phyloP scores from a whole-genome alignment of 2,888 invertebrate genomes.

The Tetragnatha montana region DNA sequence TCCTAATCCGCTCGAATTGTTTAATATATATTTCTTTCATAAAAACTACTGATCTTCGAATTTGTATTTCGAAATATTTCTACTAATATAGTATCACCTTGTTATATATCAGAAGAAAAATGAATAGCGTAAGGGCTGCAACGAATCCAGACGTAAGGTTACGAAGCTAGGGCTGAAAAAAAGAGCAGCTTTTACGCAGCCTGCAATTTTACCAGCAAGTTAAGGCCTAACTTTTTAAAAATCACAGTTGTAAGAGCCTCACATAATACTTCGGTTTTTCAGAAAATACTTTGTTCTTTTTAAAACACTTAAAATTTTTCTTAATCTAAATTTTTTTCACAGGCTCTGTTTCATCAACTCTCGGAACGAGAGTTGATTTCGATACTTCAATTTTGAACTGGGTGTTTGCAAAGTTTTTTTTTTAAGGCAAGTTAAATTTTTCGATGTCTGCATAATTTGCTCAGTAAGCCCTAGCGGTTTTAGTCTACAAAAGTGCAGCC shows the following conservation, averaged over 20 bases:
- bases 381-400: conserved; percentile 15
- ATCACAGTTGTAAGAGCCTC: not conserved
- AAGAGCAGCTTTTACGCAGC: conserved; percentile 47
- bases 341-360: not conserved
- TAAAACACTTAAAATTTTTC: not conserved
- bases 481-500: conserved; percentile 68
- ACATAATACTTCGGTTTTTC: not conserved
- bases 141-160: conserved; percentile 54
- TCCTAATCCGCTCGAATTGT: conserved; percentile 60
- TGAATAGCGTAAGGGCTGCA: conserved; percentile 61
- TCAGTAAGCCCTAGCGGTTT: conserved; percentile 55
- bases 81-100: conserved; percentile 53
- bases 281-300: not conserved
- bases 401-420: not conserved
- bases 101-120: conserved; percentile 54
- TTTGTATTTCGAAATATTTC: conserved; percentile 62
- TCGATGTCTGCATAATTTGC: conserved; percentile 33
- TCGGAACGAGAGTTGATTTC: not conserved
- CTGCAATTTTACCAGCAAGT: conserved; percentile 24
- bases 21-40: conserved; percentile 13
- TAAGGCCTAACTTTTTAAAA: conserved; percentile 14
- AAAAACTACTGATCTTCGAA: conserved; percentile 57
- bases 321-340: conserved; percentile 22
- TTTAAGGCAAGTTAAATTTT: not conserved
- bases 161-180: conserved; percentile 40